These are phyloP conservation scores for Ranitomeya variabilis DNA, from an alignment of 2,113 vertebrate genomes.

Conservation along the genomic window DNA sequence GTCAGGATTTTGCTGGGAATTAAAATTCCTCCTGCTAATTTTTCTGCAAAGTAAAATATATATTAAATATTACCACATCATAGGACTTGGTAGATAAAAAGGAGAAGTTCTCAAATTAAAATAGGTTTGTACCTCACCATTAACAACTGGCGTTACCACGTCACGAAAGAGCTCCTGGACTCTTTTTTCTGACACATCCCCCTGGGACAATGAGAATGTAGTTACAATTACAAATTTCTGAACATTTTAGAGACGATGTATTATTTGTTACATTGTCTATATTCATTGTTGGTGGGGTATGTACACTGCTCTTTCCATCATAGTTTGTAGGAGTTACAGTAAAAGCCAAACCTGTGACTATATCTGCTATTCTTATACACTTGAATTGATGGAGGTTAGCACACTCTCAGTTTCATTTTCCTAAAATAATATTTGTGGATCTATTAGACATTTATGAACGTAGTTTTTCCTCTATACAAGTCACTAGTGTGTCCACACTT, in stretches of 20 bases:
- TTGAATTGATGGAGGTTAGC: too few species aligned
- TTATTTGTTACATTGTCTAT: not conserved
- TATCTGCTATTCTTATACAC: too few species aligned
- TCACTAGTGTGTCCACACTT: too few species aligned
- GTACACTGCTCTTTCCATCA: not conserved
- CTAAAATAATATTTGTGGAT: too few species aligned
- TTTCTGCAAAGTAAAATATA: not conserved
- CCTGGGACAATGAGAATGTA: not conserved
- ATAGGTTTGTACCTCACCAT: not conserved
- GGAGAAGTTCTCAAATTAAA: too few species aligned
- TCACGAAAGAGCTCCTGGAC: not conserved
- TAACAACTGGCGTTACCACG: not conserved
- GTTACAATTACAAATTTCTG: not conserved
- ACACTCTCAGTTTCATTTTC: too few species aligned
- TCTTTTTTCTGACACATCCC: not conserved
- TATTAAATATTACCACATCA: not conserved
- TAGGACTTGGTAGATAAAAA: too few species aligned
- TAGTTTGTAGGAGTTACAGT: not conserved
- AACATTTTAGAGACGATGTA: not conserved
- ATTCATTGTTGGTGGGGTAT: not conserved
- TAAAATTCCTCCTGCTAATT: not conserved
- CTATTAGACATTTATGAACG: too few species aligned
- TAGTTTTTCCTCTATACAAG: too few species aligned
- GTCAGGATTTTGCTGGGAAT: not conserved
- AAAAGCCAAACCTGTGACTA: too few species aligned